Base-by-base conservation (phyloP, 2,888 invertebrate genomes). In the Oxycera nigricornis region DNA sequence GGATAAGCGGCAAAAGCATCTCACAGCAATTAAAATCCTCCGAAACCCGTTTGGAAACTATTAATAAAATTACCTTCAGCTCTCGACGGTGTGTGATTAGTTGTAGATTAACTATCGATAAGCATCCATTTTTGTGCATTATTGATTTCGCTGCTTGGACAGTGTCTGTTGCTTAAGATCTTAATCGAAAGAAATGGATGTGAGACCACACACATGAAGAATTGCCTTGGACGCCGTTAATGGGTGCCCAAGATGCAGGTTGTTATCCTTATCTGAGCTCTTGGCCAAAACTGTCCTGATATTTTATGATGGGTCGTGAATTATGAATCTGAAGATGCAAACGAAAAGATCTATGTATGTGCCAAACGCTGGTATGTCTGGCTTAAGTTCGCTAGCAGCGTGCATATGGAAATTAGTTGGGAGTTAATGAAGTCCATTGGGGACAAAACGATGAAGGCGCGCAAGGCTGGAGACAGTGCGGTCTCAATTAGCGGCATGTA, bases 401-500 rank as follows among this genome's bases (percentile, higher is more conserved):
- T 70, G 9, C 41, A 39, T 65, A 65, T 65, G 65, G 65, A 65
- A 39, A 65, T 65, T 24, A 2, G 65, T 65, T 65, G 41, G 41
- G 30, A 24, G 35, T 30, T 65, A 65, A 39, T 65, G 39, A 65
- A 65, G 20, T 65, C 65, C 11, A 11, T 6, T 9, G 30, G 22
- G 22, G 41, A 39, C 65, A 65, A 65, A 65, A 65, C 65, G 65
- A 65, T 65, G 39, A 65, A 65, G 39, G 22, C 20, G 20, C 17
- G 17, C 6, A 46, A 26, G 22, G 55, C 22, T 52, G 52, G 52
- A 52, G 20, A 70, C 52, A 31, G 70, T 70, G 55, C 30, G 55
- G 20, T 70, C 70, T 70, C 70, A 70, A 70, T 70, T 70, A 70
- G 70, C 70, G 70, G 70, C 70, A 52, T 55, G 70, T 52, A 70